Evolutionary conservation across 2,797 vertebrate genomes (phyloP).

Genomic region (Emys orbicularis): DNA sequence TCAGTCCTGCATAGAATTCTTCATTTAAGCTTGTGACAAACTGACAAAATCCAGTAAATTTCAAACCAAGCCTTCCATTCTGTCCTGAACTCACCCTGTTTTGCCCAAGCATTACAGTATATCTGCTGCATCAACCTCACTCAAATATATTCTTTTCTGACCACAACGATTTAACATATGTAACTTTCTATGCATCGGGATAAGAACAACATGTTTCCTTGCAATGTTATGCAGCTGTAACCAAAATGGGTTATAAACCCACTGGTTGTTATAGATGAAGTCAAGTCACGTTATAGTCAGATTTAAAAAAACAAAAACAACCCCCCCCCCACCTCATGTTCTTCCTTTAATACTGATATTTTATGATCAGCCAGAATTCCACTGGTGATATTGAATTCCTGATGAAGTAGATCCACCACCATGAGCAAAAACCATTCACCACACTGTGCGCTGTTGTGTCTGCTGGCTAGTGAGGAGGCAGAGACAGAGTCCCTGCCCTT

Average conservation of each 20-base stretch:
- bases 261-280: background rate
- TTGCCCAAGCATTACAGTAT: background rate
- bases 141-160: fast-evolving
- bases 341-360: background rate
- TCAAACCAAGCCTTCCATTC: background rate
- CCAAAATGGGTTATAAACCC: background rate
- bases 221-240: background rate
- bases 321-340: background rate
- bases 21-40: background rate
- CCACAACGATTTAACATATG: background rate
- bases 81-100: background rate
- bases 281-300: background rate
- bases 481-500: background rate
- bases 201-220: background rate
- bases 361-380: background rate
- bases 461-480: background rate
- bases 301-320: background rate
- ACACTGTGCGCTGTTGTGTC: background rate
- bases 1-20: background rate
- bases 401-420: background rate
- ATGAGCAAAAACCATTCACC: background rate
- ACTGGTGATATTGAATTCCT: background rate
- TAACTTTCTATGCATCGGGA: background rate
- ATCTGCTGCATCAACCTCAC: background rate
- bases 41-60: background rate